phyloP scores from a whole-genome alignment of 2,797 vertebrate species.

The Peromyscus attwateri region DNA sequence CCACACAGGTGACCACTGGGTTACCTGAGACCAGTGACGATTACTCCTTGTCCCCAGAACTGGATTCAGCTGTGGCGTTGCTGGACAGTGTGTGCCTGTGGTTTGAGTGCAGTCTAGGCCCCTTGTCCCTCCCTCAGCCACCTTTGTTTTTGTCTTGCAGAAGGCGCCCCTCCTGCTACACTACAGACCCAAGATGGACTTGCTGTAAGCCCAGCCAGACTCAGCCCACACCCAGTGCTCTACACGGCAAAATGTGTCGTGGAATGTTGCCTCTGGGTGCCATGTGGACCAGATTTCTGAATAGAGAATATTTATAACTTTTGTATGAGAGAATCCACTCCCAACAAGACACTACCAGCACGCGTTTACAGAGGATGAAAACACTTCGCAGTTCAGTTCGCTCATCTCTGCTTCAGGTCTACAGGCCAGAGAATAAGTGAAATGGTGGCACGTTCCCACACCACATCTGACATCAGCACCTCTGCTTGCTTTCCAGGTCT shows the following conservation, averaged over 20 bases:
- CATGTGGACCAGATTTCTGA: conserved; percentile 87
- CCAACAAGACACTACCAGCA: conserved; percentile 96
- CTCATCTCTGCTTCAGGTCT: conserved; percentile 83
- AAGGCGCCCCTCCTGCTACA: conserved; percentile 99
- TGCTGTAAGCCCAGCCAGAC: conserved; percentile 96
- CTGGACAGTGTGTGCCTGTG: not conserved
- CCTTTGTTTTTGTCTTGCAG: conserved; percentile 87
- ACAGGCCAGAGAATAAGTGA: conserved; percentile 77
- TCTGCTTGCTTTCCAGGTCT: conserved; percentile 85
- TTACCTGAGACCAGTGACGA: not conserved
- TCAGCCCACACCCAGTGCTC: conserved; percentile 88
- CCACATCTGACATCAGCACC: conserved; percentile 82
- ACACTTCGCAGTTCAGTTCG: conserved; percentile 88
- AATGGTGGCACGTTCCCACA: conserved; percentile 63
- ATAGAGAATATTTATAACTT: conserved; percentile 98
- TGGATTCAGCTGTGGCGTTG: not conserved
- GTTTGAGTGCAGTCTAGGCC: not conserved
- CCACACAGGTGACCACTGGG: not conserved
- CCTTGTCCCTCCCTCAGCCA: not conserved
- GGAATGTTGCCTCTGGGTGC: conserved; percentile 85
- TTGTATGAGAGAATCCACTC: conserved; percentile 93
- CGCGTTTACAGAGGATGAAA: conserved; percentile 92
- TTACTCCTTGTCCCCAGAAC: not conserved
- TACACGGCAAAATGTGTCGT: conserved; percentile 38
- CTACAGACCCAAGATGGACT: conserved; percentile 99